Evolutionary conservation across 2,113 vertebrate species (phyloP), one percentile per base, ranked within the genome.

Genomic region (Daubentonia madagascariensis): DNA sequence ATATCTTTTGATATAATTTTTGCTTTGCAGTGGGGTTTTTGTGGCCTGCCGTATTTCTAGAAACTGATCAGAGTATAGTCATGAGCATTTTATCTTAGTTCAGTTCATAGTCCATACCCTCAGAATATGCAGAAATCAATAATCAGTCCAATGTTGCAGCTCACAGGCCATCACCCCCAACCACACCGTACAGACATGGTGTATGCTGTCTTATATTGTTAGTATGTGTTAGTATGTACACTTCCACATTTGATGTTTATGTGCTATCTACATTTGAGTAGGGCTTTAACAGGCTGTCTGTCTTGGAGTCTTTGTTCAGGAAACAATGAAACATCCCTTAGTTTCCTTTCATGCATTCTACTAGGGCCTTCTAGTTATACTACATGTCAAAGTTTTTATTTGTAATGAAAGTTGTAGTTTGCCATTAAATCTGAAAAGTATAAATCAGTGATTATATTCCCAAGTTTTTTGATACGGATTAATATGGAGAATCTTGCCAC

Each of bases 151-250:
- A 16, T 40, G 30, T 14, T 89, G 12, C 4, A 85, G 22, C 3
- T 78, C 11, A 18, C 8, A 52, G 32, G 48, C 5, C 2, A 54
- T 65, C 35, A 6, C 1, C 3, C 35, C 16, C 28, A 43, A n/a
- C 30, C 13, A 80, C 43, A 40, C 9, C 30, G 1, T 4, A 2
- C 1, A n/a, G 1, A 37, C 0, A 2, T 13, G 18, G 3, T 8
- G 12, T 18, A 35, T 32, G 1, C 1, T 37, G 8, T 14, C 10
- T 22, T 12, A 22, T 28, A n/a, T 6, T 65, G 25, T 32, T 32
- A 75, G 12, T n/a, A n/a, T n/a, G n/a, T n/a, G n/a, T n/a, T n/a
- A n/a, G n/a, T 16, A 22, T 43, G 4, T 40, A 30, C 1, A 30
- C 16, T 18, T 7, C 45, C 13, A 70, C 6, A 45, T n/a, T 59